Percentiles rank a stretch among this genome's conserved stretches.
phyloP scores from a whole-genome alignment of 2,888 invertebrate species.

The Agonopterix arenella region DNA sequence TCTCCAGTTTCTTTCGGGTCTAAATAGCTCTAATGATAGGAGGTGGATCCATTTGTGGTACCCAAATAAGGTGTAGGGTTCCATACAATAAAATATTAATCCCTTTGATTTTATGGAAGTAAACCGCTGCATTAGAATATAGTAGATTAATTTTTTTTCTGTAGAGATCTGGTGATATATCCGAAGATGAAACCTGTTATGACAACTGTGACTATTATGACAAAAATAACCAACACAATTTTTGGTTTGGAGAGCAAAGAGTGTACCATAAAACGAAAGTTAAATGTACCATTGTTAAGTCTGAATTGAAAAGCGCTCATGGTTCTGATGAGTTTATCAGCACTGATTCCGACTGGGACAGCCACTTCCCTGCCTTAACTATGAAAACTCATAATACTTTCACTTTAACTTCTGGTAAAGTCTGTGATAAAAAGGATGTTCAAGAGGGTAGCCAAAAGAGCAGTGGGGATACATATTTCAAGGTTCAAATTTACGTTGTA shows the following conservation, averaged over 20 bases:
- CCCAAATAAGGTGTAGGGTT: too few species aligned
- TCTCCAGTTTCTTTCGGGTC: too few species aligned
- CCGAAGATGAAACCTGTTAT: constrained; percentile 54
- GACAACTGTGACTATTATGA: constrained; percentile 35
- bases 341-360: constrained; percentile 64
- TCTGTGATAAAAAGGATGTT: constrained; percentile 49
- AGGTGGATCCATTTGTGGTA: too few species aligned
- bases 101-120: too few species aligned
- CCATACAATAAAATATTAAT: too few species aligned
- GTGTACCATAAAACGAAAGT: constrained; percentile 59
- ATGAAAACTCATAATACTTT: constrained; percentile 66
- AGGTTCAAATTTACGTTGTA: constrained; percentile 33
- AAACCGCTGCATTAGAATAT: background rate
- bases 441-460: constrained; percentile 57
- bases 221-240: constrained; percentile 34
- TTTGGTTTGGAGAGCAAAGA: constrained; percentile 61
- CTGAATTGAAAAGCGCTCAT: constrained; percentile 38
- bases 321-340: constrained; percentile 55
- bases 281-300: constrained; percentile 28
- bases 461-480: constrained; percentile 51
- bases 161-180: constrained; percentile 56
- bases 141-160: constrained; percentile 13
- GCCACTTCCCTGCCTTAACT: constrained; percentile 61
- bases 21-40: too few species aligned
- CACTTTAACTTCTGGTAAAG: constrained; percentile 55